phyloP scores from a whole-genome alignment of 2,113 vertebrate genomes.

The Pollachius pollachius region DNA sequence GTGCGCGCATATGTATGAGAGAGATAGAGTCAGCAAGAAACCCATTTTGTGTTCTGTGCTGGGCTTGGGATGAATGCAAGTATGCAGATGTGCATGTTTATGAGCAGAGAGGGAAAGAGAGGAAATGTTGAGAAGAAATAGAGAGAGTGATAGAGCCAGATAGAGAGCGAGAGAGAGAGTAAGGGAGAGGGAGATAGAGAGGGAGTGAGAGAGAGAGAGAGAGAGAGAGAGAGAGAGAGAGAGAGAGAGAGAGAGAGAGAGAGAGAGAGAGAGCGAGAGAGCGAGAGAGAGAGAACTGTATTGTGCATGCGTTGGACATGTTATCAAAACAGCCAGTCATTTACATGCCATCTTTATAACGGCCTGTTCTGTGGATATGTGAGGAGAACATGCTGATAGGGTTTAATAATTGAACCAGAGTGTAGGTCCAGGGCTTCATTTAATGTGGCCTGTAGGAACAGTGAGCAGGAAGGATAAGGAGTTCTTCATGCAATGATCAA shows the following conservation, averaged over 20 bases:
- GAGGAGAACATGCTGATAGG: slow-evolving; percentile 66
- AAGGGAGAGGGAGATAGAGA: too few species aligned
- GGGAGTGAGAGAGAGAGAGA: slow-evolving; percentile 18
- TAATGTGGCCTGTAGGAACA: slow-evolving; percentile 65
- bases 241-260: too few species aligned
- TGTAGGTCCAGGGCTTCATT: slow-evolving; percentile 57
- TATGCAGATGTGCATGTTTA: slow-evolving; percentile 42
- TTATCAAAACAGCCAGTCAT: slow-evolving; percentile 63
- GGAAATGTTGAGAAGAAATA: background rate
- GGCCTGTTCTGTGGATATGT: slow-evolving; percentile 54
- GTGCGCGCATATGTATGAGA: background rate
- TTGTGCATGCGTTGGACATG: slow-evolving; percentile 53
- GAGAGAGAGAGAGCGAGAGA: too few species aligned
- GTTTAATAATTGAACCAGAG: slow-evolving; percentile 63
- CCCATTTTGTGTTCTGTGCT: too few species aligned
- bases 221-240: too few species aligned
- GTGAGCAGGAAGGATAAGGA: slow-evolving; percentile 19
- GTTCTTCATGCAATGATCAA: slow-evolving; percentile 60
- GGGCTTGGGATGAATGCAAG: background rate
- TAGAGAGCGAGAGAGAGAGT: background rate
- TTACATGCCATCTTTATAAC: slow-evolving; percentile 60
- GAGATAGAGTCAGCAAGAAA: too few species aligned
- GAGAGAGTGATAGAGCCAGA: background rate
- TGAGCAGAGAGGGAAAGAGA: slow-evolving; percentile 1
- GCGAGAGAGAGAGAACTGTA: slow-evolving; percentile 34